A percentile compares a stretch with the other conserved stretches of the same genome.
Evolutionary conservation across 2,888 invertebrate species (phyloP).

Genomic region (Hemithea aestivaria): DNA sequence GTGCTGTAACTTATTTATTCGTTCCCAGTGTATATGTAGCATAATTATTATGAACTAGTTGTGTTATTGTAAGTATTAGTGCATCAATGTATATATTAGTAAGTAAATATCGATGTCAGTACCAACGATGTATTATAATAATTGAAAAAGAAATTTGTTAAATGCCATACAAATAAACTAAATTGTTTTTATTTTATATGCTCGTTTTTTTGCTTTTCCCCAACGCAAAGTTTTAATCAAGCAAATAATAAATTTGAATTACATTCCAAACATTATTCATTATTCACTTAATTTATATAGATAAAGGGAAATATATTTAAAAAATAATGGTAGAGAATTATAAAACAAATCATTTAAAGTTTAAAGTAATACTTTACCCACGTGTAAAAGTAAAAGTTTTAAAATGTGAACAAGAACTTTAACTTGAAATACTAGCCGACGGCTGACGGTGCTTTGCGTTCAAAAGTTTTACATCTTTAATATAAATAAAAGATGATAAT

Average conservation of each 20-base stretch:
- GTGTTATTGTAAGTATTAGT: conserved; percentile 55
- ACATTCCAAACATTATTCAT: too few relatives aligned
- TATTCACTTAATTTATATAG: too few relatives aligned
- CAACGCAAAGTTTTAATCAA: conserved; percentile 9
- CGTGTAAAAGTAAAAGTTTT: too few relatives aligned
- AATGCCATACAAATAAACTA: conserved; percentile 72
- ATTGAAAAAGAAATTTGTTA: conserved; percentile 65
- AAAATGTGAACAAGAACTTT: too few relatives aligned
- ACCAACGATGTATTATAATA: conserved; percentile 75
- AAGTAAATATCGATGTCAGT: conserved; percentile 65
- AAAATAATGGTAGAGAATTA: too few relatives aligned
- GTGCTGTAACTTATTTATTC: conserved; percentile 66
- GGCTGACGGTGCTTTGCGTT: too few relatives aligned
- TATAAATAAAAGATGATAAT: too few relatives aligned
- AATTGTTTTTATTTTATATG: conserved; percentile 74
- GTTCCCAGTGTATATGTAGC: conserved; percentile 50
- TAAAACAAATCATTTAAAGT: too few relatives aligned
- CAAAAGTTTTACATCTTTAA: too few relatives aligned
- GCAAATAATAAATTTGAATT: background rate
- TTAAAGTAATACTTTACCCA: too few relatives aligned
- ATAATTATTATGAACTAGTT: conserved; percentile 54
- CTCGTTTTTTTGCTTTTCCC: conserved; percentile 31
- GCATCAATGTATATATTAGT: conserved; percentile 67
- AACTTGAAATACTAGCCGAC: too few relatives aligned
- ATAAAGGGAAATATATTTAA: too few relatives aligned